These are phyloP conservation scores for Tipula helvola DNA, from an alignment of 2,888 invertebrate genomes.

Conservation along the genomic window DNA sequence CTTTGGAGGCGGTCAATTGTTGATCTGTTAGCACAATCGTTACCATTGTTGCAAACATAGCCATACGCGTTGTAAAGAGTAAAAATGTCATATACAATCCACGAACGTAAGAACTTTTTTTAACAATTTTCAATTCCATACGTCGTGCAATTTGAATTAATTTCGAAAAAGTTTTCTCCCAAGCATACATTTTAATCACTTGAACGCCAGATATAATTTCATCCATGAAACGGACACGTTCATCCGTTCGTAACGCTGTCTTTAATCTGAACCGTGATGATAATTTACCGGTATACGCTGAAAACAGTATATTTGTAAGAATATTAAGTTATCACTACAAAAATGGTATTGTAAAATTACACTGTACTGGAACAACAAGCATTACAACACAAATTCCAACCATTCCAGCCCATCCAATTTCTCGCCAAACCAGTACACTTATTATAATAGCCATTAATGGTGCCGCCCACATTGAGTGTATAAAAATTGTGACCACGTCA, in stretches of 20 bases:
- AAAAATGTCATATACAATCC: conserved; percentile 61
- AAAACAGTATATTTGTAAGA: neutral
- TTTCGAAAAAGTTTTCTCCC: conserved; percentile 74
- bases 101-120: conserved; percentile 48
- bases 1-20: conserved; percentile 56
- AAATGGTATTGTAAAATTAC: conserved; percentile 30
- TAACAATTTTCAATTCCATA: conserved; percentile 47
- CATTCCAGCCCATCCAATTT: conserved; percentile 51
- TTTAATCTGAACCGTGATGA: conserved; percentile 33
- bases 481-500: conserved; percentile 58
- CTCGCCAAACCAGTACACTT: conserved; percentile 52
- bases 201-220: conserved; percentile 56
- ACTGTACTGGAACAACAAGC: conserved; percentile 64
- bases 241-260: conserved; percentile 52
- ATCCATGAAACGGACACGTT: conserved; percentile 64
- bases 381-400: conserved; percentile 59
- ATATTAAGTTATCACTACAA: neutral
- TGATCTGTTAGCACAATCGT: conserved; percentile 53
- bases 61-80: conserved; percentile 67
- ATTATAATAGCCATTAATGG: conserved; percentile 53
- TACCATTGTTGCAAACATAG: conserved; percentile 62
- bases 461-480: conserved; percentile 74
- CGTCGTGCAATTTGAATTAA: conserved; percentile 56
- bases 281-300: conserved; percentile 25
- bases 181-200: conserved; percentile 88